These are phyloP conservation scores for mouse (Mus musculus) DNA, from an alignment of 2,113 vertebrate species.

Conservation along the genomic window GRCm39 chr4:86787501-86788000, in stretches of 20 bases:
- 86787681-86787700: neutral
- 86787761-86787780: constrained; percentile 53
- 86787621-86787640: neutral
- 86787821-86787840: neutral
- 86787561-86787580: neutral
- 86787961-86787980: too few species aligned
- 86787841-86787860: neutral
- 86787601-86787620: neutral
- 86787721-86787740: constrained; percentile 50
- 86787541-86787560: neutral
- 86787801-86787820: neutral
- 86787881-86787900: neutral
- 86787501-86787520: neutral
- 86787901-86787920: constrained; percentile 24
- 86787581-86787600: neutral
- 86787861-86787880: neutral
- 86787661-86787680: neutral
- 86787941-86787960: too few species aligned
- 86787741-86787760: constrained; percentile 42
- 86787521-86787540: neutral
- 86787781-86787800: constrained; percentile 42
- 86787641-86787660: neutral
- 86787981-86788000: too few species aligned
- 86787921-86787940: too few species aligned
- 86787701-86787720: neutral